These are phyloP conservation scores for Rhabdomys dilectus DNA, from an alignment of 2,113 vertebrate genomes.

Conservation along the genomic window DNA sequence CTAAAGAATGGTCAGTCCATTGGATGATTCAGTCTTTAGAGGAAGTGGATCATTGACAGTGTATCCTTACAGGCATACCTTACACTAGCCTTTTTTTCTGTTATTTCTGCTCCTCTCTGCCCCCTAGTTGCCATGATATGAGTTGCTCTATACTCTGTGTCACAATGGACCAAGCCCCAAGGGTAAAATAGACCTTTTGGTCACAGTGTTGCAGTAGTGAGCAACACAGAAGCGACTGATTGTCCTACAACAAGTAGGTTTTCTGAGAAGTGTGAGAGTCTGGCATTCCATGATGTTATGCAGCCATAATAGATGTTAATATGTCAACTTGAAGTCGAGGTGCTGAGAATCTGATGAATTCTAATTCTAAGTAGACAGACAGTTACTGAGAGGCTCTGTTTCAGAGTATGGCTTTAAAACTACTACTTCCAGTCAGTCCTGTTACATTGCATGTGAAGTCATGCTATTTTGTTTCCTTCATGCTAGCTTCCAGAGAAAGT, in stretches of 20 bases:
- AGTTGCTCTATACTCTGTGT: neutral
- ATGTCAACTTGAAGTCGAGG: neutral
- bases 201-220: neutral
- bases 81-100: neutral
- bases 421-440: neutral
- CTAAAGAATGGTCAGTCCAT: neutral
- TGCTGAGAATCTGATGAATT: neutral
- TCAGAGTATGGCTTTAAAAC: neutral
- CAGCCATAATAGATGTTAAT: neutral
- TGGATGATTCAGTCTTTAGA: neutral
- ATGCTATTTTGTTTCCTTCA: neutral
- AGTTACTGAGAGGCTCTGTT: neutral
- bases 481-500: neutral
- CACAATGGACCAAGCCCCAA: neutral
- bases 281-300: neutral
- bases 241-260: neutral
- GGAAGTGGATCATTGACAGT: neutral
- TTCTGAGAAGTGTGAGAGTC: neutral
- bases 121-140: neutral
- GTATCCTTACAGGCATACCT: neutral
- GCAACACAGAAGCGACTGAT: neutral
- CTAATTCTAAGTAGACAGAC: neutral
- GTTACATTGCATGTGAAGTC: neutral
- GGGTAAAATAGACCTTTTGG: neutral
- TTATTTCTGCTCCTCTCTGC: neutral